Evolutionary conservation across 1,140 invertebrate species (phyloP), one percentile per base, ranked within the genome.

Genomic region (Rhysida immarginata): DNA sequence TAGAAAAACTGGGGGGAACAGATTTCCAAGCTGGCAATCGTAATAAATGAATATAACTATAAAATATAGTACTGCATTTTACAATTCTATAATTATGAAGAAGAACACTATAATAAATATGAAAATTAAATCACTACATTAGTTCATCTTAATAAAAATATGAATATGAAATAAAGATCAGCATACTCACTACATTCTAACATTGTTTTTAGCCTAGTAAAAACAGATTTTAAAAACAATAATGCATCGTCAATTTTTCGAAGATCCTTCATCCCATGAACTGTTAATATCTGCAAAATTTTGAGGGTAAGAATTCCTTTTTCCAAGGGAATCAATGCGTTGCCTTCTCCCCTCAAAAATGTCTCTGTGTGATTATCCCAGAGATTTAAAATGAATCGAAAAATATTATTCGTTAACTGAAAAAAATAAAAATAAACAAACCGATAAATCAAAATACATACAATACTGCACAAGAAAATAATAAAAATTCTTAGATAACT

Each of bases 261-360:
- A 13, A 83, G 82, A 61, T 83, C 84, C 63, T 78, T 79, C 59
- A 89, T 84, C 1, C 91, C 91, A 69, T 82, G 80, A 8, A 87
- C 77, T 0, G 84, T 78, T 27, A 94, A 72, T 67, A 91, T 90
- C 58, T 87, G 75, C 45, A 96, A 67, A 61, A 92, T 85, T 68
- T 84, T 81, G 43, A 92, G 71, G 42, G 81, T 74, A 0, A 90
- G 71, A 2, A 87, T 72, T 8, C 85, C 84, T 60, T 85, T 85
- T 62, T 90, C 85, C 63, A 93, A 66, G 13, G 66, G 59, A 43
- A 53, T 35, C n/a, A 55, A 59, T 1, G 48, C 20, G 23, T 59
- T 59, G 20, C 26, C 42, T 13, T 44, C 51, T 27, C 50, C 53
- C 29, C 65, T 59, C 13, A 69, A 53, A 57, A 69, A 69, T 1